These are phyloP conservation scores for Petrophora chlorosata DNA, from an alignment of 2,888 invertebrate species.

Conservation along the genomic window DNA sequence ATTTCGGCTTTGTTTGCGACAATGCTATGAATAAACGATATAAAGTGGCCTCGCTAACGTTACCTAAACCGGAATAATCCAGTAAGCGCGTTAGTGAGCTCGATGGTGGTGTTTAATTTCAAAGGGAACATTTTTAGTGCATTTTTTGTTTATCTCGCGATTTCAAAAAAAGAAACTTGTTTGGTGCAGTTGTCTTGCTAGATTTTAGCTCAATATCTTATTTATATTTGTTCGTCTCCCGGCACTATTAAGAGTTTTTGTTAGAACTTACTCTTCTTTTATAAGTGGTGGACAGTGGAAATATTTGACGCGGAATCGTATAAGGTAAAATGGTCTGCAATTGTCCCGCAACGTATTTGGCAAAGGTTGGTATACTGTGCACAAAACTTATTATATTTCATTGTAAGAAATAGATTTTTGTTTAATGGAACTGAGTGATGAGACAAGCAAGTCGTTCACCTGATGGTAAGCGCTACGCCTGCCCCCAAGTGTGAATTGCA, in stretches of 20 bases:
- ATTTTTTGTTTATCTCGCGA: background rate
- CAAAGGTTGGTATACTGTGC: conserved; percentile 16
- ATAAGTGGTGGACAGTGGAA: no score
- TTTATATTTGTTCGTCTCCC: no score
- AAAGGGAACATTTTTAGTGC: conserved; percentile 13
- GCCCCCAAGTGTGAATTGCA: no score
- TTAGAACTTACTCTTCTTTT: no score
- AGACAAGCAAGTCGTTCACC: no score
- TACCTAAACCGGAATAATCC: conserved; percentile 26
- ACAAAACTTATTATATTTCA: no score
- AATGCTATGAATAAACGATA: conserved; percentile 56
- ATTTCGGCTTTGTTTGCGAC: conserved; percentile 49
- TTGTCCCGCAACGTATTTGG: background rate
- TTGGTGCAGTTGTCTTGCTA: no score
- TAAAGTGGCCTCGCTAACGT: conserved; percentile 28
- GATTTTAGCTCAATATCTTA: no score
- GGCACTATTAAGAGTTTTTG: no score
- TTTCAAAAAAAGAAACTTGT: background rate
- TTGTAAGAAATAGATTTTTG: no score
- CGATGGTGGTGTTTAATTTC: conserved; percentile 22
- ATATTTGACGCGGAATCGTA: background rate
- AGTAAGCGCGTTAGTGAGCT: conserved; percentile 31
- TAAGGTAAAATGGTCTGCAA: conserved; percentile 14
- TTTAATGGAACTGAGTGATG: no score
- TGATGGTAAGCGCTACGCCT: no score